Evolutionary conservation across 2,888 invertebrate genomes (phyloP).

Genomic region (Cyaniris semiargus): DNA sequence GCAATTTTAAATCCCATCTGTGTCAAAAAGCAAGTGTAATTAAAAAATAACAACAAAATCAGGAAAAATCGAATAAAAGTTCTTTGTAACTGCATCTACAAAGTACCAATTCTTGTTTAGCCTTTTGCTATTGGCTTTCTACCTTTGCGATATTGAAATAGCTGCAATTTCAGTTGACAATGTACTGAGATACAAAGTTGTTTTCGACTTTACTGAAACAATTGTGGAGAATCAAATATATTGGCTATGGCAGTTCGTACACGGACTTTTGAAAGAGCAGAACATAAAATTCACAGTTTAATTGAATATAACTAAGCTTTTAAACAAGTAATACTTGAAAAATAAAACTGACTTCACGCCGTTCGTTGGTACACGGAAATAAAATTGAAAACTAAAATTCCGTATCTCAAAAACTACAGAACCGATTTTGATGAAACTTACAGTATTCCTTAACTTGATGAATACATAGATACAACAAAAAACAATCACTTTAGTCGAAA

Average conservation of each 20-base stretch:
- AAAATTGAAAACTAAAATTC: too few relatives aligned
- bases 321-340: too few relatives aligned
- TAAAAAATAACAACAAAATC: not conserved
- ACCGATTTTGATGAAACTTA: too few relatives aligned
- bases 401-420: too few relatives aligned
- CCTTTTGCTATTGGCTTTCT: constrained; percentile 21
- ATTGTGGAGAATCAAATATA: not conserved
- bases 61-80: constrained; percentile 21
- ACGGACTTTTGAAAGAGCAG: too few relatives aligned
- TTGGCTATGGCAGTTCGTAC: not conserved
- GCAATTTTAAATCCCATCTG: not conserved
- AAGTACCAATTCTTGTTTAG: constrained; percentile 21
- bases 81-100: constrained; percentile 17
- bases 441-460: too few relatives aligned
- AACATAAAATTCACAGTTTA: too few relatives aligned
- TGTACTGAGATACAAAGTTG: not conserved
- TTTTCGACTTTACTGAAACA: not conserved
- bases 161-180: not conserved
- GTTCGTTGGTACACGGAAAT: too few relatives aligned
- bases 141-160: constrained; percentile 25
- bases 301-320: too few relatives aligned
- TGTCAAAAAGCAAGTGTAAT: not conserved
- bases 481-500: too few relatives aligned
- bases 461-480: too few relatives aligned
- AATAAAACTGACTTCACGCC: too few relatives aligned